These are phyloP conservation scores for Sebastes oblongus DNA, from an alignment of 2,797 vertebrate species.

Conservation along the genomic window DNA sequence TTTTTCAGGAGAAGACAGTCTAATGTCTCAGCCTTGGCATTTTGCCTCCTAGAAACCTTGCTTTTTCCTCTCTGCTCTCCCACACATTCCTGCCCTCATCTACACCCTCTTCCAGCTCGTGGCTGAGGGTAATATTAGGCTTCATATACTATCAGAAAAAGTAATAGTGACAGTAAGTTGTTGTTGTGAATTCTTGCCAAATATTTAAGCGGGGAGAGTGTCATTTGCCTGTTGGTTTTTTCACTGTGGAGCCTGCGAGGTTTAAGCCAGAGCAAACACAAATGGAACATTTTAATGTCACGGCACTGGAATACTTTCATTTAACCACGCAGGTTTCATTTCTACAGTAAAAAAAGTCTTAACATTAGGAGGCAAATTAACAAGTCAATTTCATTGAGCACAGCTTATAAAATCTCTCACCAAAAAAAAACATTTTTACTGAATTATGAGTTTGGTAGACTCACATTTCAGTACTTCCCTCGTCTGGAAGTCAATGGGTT, in stretches of 20 bases:
- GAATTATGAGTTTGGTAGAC: not conserved
- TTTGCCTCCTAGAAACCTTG: conserved; percentile 66
- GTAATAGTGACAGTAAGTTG: conserved; percentile 18
- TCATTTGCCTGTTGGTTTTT: conserved; percentile 17
- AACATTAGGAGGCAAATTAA: not conserved
- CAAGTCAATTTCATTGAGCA: not conserved
- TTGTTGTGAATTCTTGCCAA: conserved; percentile 21
- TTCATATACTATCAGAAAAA: conserved; percentile 26
- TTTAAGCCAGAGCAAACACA: not conserved
- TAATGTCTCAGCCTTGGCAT: conserved; percentile 74
- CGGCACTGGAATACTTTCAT: not conserved
- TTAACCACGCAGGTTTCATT: not conserved
- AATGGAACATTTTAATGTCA: conserved; percentile 21
- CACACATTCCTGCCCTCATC: conserved; percentile 69
- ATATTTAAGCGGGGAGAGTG: conserved; percentile 13
- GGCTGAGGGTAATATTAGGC: conserved; percentile 29
- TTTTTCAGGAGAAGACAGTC: conserved; percentile 47
- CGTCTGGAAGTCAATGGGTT: not conserved
- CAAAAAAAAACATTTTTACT: not conserved
- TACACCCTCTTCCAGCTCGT: conserved; percentile 36
- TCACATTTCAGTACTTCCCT: not conserved
- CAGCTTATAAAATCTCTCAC: not conserved
- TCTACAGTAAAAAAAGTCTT: not conserved
- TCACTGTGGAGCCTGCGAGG: not conserved
- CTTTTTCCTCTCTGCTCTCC: conserved; percentile 58